These are phyloP conservation scores for Lycaena phlaeas DNA, from an alignment of 2,888 invertebrate genomes.

Conservation along the genomic window DNA sequence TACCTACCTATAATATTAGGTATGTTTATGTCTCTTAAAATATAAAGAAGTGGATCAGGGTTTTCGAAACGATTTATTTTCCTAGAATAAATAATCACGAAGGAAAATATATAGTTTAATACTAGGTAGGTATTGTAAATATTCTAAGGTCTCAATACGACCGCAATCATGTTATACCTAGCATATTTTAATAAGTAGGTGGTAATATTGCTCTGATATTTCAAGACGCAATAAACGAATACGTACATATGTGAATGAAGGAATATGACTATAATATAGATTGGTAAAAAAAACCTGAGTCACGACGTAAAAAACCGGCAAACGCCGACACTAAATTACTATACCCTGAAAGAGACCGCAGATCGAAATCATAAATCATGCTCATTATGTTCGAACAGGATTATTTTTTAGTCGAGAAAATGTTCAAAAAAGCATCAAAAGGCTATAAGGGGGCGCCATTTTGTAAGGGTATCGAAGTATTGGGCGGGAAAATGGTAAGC, in stretches of 20 bases:
- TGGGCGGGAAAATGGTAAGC: constrained; percentile 57
- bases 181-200: too few relatives aligned
- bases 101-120: too few relatives aligned
- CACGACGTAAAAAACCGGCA: constrained; percentile 55
- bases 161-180: too few relatives aligned
- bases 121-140: too few relatives aligned
- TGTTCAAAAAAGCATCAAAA: constrained; percentile 69
- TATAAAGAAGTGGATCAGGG: too few relatives aligned
- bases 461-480: constrained; percentile 56
- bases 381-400: constrained; percentile 71
- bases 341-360: constrained; percentile 46
- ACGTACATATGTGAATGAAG: constrained; percentile 13
- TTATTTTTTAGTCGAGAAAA: constrained; percentile 70
- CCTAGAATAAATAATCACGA: too few relatives aligned
- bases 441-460: constrained; percentile 68
- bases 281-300: constrained; percentile 25
- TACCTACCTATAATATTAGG: too few relatives aligned
- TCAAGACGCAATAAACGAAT: too few relatives aligned
- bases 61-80: too few relatives aligned
- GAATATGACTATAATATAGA: constrained; percentile 16
- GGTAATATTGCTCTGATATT: too few relatives aligned
- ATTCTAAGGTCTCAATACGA: too few relatives aligned
- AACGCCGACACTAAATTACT: constrained; percentile 63
- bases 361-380: constrained; percentile 71
- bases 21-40: too few relatives aligned